Evolutionary conservation across 1,140 invertebrate species (phyloP).

Genomic region (Anadara kagoshimensis): DNA sequence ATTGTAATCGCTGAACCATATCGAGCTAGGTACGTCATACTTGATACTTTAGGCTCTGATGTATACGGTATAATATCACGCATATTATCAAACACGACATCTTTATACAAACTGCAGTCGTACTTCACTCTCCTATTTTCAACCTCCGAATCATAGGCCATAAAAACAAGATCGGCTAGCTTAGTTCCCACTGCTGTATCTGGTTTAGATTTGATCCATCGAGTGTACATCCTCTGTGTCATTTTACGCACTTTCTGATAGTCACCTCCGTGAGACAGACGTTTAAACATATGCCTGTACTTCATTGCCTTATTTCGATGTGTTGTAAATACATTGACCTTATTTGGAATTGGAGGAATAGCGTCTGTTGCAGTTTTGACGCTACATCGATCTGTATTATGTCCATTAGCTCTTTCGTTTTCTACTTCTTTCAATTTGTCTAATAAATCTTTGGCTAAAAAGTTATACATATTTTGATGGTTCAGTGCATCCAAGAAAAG

Average conservation of each 20-base stretch:
- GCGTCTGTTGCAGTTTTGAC: too few species aligned
- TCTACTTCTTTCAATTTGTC: too few species aligned
- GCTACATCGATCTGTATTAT: too few species aligned
- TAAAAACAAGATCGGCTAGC: not conserved
- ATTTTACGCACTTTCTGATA: not conserved
- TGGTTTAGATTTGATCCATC: not conserved
- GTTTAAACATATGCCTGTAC: not conserved
- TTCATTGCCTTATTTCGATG: not conserved
- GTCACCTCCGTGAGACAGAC: not conserved
- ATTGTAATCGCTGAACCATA: conserved; percentile 30
- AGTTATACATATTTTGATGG: too few species aligned
- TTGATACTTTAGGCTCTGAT: conserved; percentile 9
- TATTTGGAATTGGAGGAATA: conserved; percentile 1
- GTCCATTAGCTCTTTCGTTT: too few species aligned
- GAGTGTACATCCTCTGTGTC: not conserved
- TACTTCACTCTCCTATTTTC: not conserved
- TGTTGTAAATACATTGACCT: not conserved
- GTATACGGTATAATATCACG: conserved; percentile 21
- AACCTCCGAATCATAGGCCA: not conserved
- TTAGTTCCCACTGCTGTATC: not conserved
- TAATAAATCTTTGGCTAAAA: too few species aligned
- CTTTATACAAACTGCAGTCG: not conserved
- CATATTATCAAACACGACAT: not conserved
- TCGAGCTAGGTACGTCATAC: conserved; percentile 25
- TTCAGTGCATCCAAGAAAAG: too few species aligned